Conservation (phyloP, 2,113 vertebrate species). For the Albula goreensis region DNA sequence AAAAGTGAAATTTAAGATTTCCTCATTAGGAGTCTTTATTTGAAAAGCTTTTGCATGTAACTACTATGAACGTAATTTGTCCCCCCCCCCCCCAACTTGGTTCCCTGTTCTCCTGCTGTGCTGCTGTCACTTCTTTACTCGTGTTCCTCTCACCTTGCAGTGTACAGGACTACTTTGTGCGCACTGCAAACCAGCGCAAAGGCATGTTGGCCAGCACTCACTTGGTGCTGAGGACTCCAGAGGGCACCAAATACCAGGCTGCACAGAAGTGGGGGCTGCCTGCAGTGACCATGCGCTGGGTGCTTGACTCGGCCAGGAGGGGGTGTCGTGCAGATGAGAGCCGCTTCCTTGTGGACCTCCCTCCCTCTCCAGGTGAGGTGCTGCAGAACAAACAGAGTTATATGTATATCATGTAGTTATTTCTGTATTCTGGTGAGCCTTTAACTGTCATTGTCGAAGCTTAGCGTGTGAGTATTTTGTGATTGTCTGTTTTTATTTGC, state of each 20-base stretch:
- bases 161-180: constrained; percentile 95
- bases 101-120: background rate
- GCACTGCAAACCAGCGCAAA: constrained; percentile 83
- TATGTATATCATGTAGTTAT: background rate
- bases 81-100: no score
- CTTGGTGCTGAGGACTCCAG: constrained; percentile 80
- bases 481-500: no score
- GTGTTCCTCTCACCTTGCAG: constrained; percentile 57
- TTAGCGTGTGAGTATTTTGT: no score
- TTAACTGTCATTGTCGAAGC: no score
- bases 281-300: constrained; percentile 83
- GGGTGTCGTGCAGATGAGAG: constrained; percentile 79
- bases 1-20: no score
- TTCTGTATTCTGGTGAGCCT: background rate
- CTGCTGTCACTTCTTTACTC: background rate
- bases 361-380: constrained; percentile 72
- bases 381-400: constrained; percentile 2
- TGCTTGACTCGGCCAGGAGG: constrained; percentile 80
- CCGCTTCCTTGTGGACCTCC: constrained; percentile 78
- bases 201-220: constrained; percentile 92
- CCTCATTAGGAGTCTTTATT: no score
- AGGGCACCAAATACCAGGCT: constrained; percentile 92
- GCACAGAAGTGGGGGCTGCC: constrained; percentile 92
- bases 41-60: no score
- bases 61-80: no score